Evolutionary conservation across 2,888 invertebrate genomes (phyloP).

Genomic region (Tenodera sinensis): DNA sequence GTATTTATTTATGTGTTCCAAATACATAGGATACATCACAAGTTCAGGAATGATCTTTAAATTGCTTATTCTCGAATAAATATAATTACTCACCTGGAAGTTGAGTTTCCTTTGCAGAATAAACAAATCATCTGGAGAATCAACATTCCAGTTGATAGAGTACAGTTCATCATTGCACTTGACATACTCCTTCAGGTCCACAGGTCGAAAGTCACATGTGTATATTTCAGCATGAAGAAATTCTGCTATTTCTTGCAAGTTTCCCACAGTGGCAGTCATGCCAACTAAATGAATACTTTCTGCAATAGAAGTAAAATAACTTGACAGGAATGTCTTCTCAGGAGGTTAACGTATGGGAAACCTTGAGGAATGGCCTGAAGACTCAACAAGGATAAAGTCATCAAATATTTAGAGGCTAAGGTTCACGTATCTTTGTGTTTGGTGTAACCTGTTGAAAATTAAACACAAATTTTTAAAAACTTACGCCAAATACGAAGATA

Average conservation of each 20-base stretch:
- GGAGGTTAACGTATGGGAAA: no score
- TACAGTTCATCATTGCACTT: conserved; percentile 64
- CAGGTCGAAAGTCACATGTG: conserved; percentile 82
- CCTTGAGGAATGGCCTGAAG: no score
- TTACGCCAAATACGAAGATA: no score
- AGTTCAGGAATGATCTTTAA: no score
- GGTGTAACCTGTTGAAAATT: no score
- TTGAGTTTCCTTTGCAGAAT: background rate
- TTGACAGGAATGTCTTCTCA: no score
- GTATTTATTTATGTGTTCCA: no score
- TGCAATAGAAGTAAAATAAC: conserved; percentile 38
- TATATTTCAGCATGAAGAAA: conserved; percentile 83
- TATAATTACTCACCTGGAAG: background rate
- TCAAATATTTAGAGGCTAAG: no score
- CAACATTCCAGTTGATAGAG: conserved; percentile 50
- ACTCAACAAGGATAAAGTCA: no score
- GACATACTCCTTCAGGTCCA: conserved; percentile 77
- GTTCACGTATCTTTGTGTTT: no score
- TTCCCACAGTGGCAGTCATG: conserved; percentile 97
- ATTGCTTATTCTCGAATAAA: background rate
- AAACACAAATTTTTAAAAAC: no score
- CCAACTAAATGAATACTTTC: conserved; percentile 81
- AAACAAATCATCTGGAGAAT: conserved; percentile 22
- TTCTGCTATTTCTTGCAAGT: conserved; percentile 71
- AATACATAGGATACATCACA: no score